A percentile compares a stretch with the other conserved stretches of the same genome.
These are phyloP conservation scores for Clytia hemisphaerica DNA, from an alignment of 30 jellyfish, hydroid and myxozoan species.

Conservation along the genomic window DNA sequence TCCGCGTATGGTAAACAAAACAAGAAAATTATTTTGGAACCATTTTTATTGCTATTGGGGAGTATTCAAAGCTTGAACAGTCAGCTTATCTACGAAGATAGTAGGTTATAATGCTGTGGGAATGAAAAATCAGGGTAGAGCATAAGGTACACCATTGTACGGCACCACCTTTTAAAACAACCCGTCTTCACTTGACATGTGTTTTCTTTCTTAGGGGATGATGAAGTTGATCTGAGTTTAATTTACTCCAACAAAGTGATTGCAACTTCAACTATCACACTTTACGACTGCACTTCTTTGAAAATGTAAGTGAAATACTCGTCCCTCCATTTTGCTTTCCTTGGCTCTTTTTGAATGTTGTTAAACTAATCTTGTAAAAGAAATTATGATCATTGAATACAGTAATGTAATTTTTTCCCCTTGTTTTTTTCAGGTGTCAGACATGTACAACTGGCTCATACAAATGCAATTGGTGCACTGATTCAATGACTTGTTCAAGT, in stretches of 20 bases:
- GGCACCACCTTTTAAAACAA: too few relatives aligned
- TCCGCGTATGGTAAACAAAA: too few relatives aligned
- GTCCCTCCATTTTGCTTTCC: not conserved
- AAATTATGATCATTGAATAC: not conserved
- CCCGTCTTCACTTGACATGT: too few relatives aligned
- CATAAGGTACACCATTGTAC: too few relatives aligned
- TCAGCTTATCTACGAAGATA: too few relatives aligned
- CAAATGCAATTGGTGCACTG: slow-evolving; percentile 25
- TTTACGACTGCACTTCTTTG: not conserved
- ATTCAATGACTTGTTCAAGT: slow-evolving; percentile 5
- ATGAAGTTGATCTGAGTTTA: too few relatives aligned
- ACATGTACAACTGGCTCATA: slow-evolving; percentile 6
- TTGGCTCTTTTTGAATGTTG: not conserved
- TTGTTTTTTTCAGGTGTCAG: slow-evolving; percentile 25
- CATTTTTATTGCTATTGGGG: too few relatives aligned
- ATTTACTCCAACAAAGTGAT: too few relatives aligned
- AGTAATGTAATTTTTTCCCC: not conserved
- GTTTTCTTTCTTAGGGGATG: not conserved
- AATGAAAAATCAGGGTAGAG: too few relatives aligned
- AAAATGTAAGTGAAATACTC: not conserved
- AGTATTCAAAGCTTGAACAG: too few relatives aligned
- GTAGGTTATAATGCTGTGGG: too few relatives aligned
- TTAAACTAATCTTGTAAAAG: not conserved
- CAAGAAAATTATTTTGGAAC: too few relatives aligned
- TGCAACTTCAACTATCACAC: slow-evolving; percentile 6